These are phyloP conservation scores for Steinernema hermaphroditum DNA, from an alignment of 2,888 invertebrate genomes.

Conservation along the genomic window DNA sequence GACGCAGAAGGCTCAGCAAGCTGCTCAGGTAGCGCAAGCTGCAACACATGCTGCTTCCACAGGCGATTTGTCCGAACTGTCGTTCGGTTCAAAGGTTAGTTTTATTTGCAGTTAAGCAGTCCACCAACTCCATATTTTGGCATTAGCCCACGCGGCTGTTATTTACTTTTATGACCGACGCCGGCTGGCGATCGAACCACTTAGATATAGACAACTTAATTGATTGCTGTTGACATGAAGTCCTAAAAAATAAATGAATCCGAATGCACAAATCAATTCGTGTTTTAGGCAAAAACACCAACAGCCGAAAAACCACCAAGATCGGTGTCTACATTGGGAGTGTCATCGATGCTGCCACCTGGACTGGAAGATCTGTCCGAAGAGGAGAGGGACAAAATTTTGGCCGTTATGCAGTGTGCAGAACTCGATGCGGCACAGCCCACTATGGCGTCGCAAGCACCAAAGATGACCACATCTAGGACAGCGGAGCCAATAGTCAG, in stretches of 20 bases:
- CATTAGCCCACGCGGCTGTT: neutral
- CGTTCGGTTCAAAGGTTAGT: constrained; percentile 12
- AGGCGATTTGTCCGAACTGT: constrained; percentile 35
- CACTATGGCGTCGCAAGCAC: neutral
- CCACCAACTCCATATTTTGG: neutral
- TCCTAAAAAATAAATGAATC: neutral
- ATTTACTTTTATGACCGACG: constrained; percentile 18
- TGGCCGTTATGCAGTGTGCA: constrained; percentile 74
- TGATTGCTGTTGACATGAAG: constrained; percentile 18
- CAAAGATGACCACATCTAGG: constrained; percentile 25
- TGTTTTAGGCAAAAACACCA: constrained; percentile 6
- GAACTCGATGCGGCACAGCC: constrained; percentile 62
- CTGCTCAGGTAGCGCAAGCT: constrained; percentile 43
- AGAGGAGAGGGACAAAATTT: constrained; percentile 73
- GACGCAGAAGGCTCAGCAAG: constrained; percentile 52
- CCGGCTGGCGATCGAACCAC: neutral
- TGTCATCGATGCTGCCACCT: constrained; percentile 45
- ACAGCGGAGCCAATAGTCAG: constrained; percentile 11
- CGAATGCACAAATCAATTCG: neutral
- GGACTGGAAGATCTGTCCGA: constrained; percentile 69
- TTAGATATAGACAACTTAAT: constrained; percentile 19
- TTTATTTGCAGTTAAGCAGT: neutral
- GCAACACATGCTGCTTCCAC: constrained; percentile 40
- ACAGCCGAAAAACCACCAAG: constrained; percentile 2
- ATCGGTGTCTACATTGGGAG: constrained; percentile 14